phyloP scores from a whole-genome alignment of 2,888 invertebrate genomes.

The Papilio elwesi region DNA sequence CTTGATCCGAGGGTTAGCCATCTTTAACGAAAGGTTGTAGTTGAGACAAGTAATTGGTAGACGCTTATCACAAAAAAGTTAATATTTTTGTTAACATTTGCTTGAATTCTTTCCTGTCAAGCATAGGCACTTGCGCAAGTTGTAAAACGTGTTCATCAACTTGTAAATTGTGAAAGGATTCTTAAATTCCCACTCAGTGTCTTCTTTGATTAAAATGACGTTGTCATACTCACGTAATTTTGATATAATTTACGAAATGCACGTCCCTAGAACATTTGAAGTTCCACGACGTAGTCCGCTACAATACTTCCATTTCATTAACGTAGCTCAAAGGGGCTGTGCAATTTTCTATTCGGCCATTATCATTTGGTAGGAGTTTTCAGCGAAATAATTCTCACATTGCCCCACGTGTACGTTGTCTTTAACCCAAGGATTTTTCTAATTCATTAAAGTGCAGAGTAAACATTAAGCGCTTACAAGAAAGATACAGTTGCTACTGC shows the following conservation, averaged over 20 bases:
- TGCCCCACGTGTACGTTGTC: not conserved
- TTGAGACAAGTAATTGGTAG: too few relatives aligned
- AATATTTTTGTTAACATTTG: too few relatives aligned
- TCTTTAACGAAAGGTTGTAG: too few relatives aligned
- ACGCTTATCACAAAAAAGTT: too few relatives aligned
- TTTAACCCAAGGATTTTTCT: slow-evolving; percentile 11
- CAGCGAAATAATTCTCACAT: not conserved
- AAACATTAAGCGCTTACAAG: not conserved
- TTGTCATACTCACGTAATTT: not conserved
- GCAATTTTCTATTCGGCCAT: slow-evolving; percentile 12
- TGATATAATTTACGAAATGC: not conserved
- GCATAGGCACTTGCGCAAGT: too few relatives aligned
- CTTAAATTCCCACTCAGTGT: not conserved
- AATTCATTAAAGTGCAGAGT: slow-evolving; percentile 5
- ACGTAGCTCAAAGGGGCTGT: not conserved
- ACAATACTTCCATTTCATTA: slow-evolving; percentile 11
- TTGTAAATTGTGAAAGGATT: not conserved
- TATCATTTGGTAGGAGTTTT: not conserved
- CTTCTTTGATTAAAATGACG: slow-evolving; percentile 3
- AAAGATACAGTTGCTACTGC: not conserved
- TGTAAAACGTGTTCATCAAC: too few relatives aligned
- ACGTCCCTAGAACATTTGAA: not conserved
- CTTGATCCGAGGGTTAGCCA: too few relatives aligned
- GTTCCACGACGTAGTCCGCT: not conserved
- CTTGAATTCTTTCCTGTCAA: too few relatives aligned